Percentiles rank a stretch among this genome's conserved stretches.
These are phyloP conservation scores for Formica exsecta DNA, from an alignment of 1,140 invertebrate genomes.

Conservation along the genomic window DNA sequence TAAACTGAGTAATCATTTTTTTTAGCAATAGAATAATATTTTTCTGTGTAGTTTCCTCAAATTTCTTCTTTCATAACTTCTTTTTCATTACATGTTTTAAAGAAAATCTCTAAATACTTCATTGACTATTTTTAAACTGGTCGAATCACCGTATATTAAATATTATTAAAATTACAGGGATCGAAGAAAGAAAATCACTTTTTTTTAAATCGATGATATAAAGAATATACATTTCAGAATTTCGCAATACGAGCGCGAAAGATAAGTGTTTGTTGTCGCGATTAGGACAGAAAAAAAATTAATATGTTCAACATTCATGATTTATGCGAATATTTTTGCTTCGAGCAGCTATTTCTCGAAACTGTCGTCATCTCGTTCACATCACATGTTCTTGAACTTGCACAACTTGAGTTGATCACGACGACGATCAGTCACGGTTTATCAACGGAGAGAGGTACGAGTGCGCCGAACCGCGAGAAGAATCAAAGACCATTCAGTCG, in stretches of 20 bases:
- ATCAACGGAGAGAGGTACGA: slow-evolving; percentile 39
- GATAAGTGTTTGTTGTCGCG: not conserved
- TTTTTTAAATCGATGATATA: not conserved
- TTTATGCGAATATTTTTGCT: not conserved
- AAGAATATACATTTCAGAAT: not conserved
- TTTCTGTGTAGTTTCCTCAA: not conserved
- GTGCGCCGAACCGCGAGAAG: slow-evolving; percentile 19
- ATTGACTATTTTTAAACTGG: not conserved
- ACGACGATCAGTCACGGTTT: slow-evolving; percentile 48
- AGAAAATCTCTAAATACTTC: not conserved
- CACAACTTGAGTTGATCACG: slow-evolving; percentile 28
- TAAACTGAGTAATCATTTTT: no score
- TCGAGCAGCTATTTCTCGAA: not conserved
- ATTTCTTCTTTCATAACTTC: not conserved
- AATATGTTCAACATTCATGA: not conserved
- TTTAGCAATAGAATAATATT: no score
- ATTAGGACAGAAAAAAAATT: not conserved
- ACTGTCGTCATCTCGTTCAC: slow-evolving; percentile 33
- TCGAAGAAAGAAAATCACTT: no score
- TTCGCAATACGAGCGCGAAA: not conserved
- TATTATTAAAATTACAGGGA: not conserved
- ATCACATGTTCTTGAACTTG: slow-evolving; percentile 45
- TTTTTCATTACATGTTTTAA: not conserved
- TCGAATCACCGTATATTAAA: not conserved
- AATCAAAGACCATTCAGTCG: not conserved